Conservation (phyloP, 2,888 invertebrate genomes). For the Patella caerulea region DNA sequence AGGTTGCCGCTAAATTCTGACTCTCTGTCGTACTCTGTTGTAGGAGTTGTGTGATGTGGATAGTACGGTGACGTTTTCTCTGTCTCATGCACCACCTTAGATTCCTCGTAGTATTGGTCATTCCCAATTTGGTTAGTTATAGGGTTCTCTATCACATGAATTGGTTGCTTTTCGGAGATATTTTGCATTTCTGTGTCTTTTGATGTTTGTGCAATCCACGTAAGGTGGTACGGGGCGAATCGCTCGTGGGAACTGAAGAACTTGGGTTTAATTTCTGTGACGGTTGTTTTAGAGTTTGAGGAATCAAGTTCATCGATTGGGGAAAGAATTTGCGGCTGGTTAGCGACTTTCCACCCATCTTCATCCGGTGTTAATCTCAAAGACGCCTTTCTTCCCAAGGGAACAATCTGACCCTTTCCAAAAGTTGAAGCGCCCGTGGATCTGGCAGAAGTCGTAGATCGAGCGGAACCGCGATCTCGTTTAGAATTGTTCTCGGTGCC, state of each 20-base stretch:
- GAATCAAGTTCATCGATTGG: slow-evolving; percentile 53
- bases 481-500: slow-evolving; percentile 24
- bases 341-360: slow-evolving; percentile 39
- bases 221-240: slow-evolving; percentile 52
- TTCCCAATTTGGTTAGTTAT: slow-evolving; percentile 12
- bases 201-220: slow-evolving; percentile 44
- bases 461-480: slow-evolving; percentile 36
- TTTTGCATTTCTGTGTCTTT: neutral
- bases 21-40: slow-evolving; percentile 44
- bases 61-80: slow-evolving; percentile 46
- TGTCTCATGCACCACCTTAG: slow-evolving; percentile 16
- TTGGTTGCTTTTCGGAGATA: slow-evolving; percentile 10
- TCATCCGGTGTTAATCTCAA: neutral
- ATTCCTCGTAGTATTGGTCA: slow-evolving; percentile 25
- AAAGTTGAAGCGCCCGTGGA: slow-evolving; percentile 20
- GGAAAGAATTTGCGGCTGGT: slow-evolving; percentile 40
- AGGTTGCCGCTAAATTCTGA: slow-evolving; percentile 31
- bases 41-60: slow-evolving; percentile 58
- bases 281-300: slow-evolving; percentile 30
- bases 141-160: slow-evolving; percentile 17
- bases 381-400: neutral
- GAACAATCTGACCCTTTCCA: neutral
- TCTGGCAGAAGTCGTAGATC: slow-evolving; percentile 50
- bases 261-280: slow-evolving; percentile 37
- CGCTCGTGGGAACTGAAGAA: slow-evolving; percentile 44